Evolutionary conservation across 1,140 invertebrate species (phyloP).

Genomic region (Teleogryllus occipitalis): DNA sequence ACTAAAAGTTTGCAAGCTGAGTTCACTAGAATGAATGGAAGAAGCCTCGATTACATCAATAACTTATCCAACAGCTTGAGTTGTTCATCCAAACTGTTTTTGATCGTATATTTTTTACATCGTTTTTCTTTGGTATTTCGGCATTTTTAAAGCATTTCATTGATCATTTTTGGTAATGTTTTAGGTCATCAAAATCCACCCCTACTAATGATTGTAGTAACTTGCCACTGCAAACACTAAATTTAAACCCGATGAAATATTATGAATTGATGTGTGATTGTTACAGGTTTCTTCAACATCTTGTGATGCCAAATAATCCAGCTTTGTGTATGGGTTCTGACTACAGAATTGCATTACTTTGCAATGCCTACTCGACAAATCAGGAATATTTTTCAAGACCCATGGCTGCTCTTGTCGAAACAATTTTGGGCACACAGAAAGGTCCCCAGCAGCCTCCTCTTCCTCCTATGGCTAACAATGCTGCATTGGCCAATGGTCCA

Average conservation of each 20-base stretch:
- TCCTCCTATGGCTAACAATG: conserved; percentile 40
- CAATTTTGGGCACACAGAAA: conserved; percentile 72
- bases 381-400: conserved; percentile 75
- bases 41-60: too few species aligned
- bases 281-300: conserved; percentile 67
- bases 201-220: too few species aligned
- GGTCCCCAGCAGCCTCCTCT: conserved; percentile 34
- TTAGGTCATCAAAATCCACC: too few species aligned
- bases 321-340: conserved; percentile 65
- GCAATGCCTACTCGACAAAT: conserved; percentile 90
- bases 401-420: conserved; percentile 82
- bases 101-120: too few species aligned
- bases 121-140: too few species aligned
- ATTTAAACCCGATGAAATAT: not conserved
- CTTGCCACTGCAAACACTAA: too few species aligned
- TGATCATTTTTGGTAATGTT: too few species aligned
- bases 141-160: too few species aligned
- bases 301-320: conserved; percentile 60
- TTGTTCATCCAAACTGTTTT: too few species aligned
- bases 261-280: not conserved
- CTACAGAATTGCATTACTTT: conserved; percentile 82
- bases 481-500: conserved; percentile 46
- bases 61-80: too few species aligned
- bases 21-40: too few species aligned
- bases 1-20: too few species aligned